Base-by-base conservation (phyloP, 2,113 vertebrate species). In the Tringa solitaria region DNA sequence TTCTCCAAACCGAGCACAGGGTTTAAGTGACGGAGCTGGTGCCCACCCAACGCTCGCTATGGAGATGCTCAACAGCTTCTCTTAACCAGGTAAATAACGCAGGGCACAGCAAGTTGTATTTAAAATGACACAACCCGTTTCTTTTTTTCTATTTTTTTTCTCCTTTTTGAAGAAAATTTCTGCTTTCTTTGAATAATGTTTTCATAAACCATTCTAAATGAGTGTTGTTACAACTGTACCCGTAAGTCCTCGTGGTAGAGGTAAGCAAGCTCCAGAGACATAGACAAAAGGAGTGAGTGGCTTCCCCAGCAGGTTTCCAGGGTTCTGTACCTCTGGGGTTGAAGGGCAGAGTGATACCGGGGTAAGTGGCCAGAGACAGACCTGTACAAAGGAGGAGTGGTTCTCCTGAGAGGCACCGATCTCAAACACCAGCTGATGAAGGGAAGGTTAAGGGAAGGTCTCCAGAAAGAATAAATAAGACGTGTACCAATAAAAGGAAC, bases 1-100 rank as follows among this genome's bases (percentile, higher is more conserved):
- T 56, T 9, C 16, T 10, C 46, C 74, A 8, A 17, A 37, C 14
- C 0, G 12, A 33, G 17, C 0, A 3, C 19, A 9, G 20, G 37
- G 41, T 68, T 56, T 12, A 5, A 10, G 30, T 3, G 24, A 27
- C 14, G 7, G 54, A 56, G 48, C 39, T 35, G 64, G 6, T 21
- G 22, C 32, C 9, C 51, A 65, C 3, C 12, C 57, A 46, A 37
- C 2, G 16, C 45, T 8, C 22, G 14, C 51, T 41, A 7, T 3
- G 32, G 37, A 35, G 39, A 32, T 41, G 45, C 57, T 53, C 33
- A 39, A 9, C 30, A 35, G 7, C 24, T 20, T 41, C 67, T 27
- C 39, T 35, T 23, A 23, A 56, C 37, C 3, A 43, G 16, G 33
- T 3, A 22, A 26, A n/a, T 16, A 43, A 78, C 80, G 50, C 16